Evolutionary conservation across 2,888 invertebrate species (phyloP).

Genomic region (Oasisia sp.): DNA sequence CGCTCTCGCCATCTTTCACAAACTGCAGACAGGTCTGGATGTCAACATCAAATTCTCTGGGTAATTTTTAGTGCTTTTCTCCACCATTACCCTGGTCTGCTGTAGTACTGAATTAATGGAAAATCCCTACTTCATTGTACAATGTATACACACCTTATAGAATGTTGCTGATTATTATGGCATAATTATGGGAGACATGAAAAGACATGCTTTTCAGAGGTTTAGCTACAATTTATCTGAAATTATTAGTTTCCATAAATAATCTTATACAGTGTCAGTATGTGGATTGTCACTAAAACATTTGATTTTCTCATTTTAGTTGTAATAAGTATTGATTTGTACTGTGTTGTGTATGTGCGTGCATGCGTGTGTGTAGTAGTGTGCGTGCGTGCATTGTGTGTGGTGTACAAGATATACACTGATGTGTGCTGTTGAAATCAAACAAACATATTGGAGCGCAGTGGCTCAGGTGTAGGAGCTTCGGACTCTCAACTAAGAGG

Average conservation of each 20-base stretch:
- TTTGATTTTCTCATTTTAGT: not conserved
- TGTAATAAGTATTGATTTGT: not conserved
- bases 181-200: no score
- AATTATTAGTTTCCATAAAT: not conserved
- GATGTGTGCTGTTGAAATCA: not conserved
- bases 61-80: conserved; percentile 43
- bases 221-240: not conserved
- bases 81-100: no score
- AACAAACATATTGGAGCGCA: not conserved
- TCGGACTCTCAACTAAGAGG: no score
- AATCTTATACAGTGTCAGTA: not conserved
- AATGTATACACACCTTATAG: no score
- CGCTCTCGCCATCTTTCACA: conserved; percentile 69
- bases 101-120: no score
- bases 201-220: not conserved
- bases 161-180: no score
- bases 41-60: conserved; percentile 70
- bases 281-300: not conserved
- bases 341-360: not conserved
- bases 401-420: not conserved
- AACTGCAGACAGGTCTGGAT: conserved; percentile 70
- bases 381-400: no score
- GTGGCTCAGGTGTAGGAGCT: no score
- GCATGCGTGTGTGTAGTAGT: no score
- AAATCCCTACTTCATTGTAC: no score